Evolutionary conservation across 2,113 vertebrate species (phyloP).

Genomic region (Lagopus leucura): DNA sequence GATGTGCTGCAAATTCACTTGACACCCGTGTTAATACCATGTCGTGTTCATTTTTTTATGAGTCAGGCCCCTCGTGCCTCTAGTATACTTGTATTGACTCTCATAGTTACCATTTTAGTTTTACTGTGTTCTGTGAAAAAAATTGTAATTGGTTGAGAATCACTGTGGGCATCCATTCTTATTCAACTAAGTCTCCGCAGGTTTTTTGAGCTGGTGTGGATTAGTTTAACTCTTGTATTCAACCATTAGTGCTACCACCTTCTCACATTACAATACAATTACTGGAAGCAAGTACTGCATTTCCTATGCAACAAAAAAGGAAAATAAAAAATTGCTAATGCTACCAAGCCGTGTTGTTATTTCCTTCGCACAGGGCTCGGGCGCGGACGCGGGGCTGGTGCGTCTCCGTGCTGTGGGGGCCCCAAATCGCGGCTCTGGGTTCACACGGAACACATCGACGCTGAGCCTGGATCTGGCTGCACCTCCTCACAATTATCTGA

Average conservation of each 20-base stretch:
- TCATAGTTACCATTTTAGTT: slow-evolving; percentile 86
- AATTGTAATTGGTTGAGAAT: slow-evolving; percentile 90
- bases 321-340: slow-evolving; percentile 98
- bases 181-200: slow-evolving; percentile 89
- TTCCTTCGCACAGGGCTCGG: slow-evolving; percentile 3
- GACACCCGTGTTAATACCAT: slow-evolving; percentile 82
- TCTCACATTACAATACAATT: slow-evolving; percentile 94
- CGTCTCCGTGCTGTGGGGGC: background rate
- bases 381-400: background rate
- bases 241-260: slow-evolving; percentile 92
- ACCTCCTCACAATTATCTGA: background rate
- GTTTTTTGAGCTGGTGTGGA: slow-evolving; percentile 89
- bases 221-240: slow-evolving; percentile 90
- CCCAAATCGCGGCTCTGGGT: background rate
- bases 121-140: slow-evolving; percentile 87
- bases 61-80: slow-evolving; percentile 94
- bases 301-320: slow-evolving; percentile 99
- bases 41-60: slow-evolving; percentile 79
- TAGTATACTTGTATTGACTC: slow-evolving; percentile 91
- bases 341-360: slow-evolving; percentile 75
- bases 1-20: slow-evolving; percentile 70
- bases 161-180: slow-evolving; percentile 91
- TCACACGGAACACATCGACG: background rate
- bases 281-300: slow-evolving; percentile 99
- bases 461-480: background rate